Conservation (phyloP, 92 coral and sea anemone species). For the Blastomussa wellsi region DNA sequence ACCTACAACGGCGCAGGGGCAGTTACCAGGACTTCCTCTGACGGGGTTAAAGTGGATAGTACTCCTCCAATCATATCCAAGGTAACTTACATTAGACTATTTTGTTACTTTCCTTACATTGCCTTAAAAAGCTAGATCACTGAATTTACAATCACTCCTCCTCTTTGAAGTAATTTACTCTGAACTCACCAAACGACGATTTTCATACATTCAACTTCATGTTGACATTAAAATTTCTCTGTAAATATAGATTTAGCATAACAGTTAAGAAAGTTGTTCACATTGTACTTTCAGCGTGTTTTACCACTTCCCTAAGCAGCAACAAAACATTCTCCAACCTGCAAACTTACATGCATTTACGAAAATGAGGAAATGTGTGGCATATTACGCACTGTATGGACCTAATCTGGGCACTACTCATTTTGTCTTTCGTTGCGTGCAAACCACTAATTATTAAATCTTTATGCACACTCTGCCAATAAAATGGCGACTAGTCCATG, state of each 20-base stretch:
- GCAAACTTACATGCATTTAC: neutral
- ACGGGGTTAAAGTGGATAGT: slow-evolving; percentile 82
- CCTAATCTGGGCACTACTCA: neutral
- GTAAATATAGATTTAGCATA: neutral
- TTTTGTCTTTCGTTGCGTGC: neutral
- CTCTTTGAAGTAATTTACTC: neutral
- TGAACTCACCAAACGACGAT: too few species aligned
- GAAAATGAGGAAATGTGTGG: neutral
- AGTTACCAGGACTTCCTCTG: slow-evolving; percentile 67
- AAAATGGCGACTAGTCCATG: too few species aligned
- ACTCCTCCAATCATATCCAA: slow-evolving; percentile 74
- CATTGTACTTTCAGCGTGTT: neutral
- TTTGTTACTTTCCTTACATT: neutral
- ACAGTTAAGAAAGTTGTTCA: neutral
- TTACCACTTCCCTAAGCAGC: neutral
- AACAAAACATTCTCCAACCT: neutral
- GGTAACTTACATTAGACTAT: slow-evolving; percentile 44
- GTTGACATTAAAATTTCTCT: neutral
- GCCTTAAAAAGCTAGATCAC: neutral
- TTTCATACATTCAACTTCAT: too few species aligned
- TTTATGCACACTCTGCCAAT: too few species aligned
- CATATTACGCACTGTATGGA: neutral
- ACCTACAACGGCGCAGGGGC: slow-evolving; percentile 85
- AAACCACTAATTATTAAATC: too few species aligned
- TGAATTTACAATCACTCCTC: neutral